Percentiles rank a stretch among this genome's conserved stretches.
Evolutionary conservation across 2,113 vertebrate genomes (phyloP).

Genomic region (Perca schrenkii): DNA sequence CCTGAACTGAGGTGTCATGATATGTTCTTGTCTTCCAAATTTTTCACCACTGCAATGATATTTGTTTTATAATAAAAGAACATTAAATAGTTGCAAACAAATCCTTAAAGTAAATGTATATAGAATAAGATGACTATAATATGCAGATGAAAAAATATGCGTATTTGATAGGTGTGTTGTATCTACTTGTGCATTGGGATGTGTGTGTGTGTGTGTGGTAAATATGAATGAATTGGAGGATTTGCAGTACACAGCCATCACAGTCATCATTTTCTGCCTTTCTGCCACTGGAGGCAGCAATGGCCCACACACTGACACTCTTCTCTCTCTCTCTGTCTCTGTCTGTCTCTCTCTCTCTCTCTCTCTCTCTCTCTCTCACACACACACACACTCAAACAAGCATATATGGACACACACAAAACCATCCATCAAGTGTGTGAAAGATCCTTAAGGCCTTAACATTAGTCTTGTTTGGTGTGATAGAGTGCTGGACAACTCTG

Average conservation of each 20-base stretch:
- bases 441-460: constrained; percentile 72
- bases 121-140: too few relatives aligned
- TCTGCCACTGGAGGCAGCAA: constrained; percentile 73
- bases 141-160: too few relatives aligned
- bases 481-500: constrained; percentile 69
- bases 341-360: not conserved
- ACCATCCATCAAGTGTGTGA: constrained; percentile 69
- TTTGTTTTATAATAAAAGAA: too few relatives aligned
- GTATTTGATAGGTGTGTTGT: not conserved
- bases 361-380: not conserved
- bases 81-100: too few relatives aligned
- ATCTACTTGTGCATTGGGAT: not conserved
- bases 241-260: constrained; percentile 7
- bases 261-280: constrained; percentile 4
- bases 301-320: constrained; percentile 34
- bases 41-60: too few relatives aligned
- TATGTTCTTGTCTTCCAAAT: too few relatives aligned
- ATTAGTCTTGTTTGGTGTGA: constrained; percentile 78
- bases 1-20: too few relatives aligned
- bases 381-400: constrained; percentile 26
- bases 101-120: too few relatives aligned
- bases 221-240: constrained; percentile 1
- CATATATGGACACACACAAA: constrained; percentile 33
- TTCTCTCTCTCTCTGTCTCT: not conserved
- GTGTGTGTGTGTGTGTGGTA: constrained; percentile 21